Percentiles rank a stretch among this genome's conserved stretches.
Evolutionary conservation across 2,797 vertebrate species (phyloP).

Genomic region (Morelia viridis): DNA sequence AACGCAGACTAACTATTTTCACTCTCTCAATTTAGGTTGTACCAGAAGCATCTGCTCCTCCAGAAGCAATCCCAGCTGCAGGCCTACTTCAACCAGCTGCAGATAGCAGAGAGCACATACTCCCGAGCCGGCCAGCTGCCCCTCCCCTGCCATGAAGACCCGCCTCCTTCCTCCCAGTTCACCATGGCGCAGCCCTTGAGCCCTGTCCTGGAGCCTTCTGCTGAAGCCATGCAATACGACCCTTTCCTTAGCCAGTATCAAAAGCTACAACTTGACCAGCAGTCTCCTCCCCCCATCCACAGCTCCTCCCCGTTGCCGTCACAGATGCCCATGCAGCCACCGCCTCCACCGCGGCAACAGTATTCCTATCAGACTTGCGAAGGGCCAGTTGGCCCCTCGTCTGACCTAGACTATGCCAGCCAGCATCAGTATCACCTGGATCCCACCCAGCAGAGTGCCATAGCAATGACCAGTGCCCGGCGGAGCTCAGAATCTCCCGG

Average conservation of each 20-base stretch:
- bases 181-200: constrained; percentile 80
- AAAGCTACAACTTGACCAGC: constrained; percentile 65
- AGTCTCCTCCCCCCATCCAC: constrained; percentile 57
- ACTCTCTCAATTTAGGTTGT: constrained; percentile 77
- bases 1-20: constrained; percentile 14
- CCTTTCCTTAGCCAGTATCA: constrained; percentile 83
- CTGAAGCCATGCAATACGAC: constrained; percentile 80
- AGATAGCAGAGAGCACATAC: constrained; percentile 90
- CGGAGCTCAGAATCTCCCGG: constrained; percentile 55
- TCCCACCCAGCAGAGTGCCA: constrained; percentile 58
- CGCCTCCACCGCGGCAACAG: constrained; percentile 49
- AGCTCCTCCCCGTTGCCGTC: constrained; percentile 45
- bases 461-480: constrained; percentile 48
- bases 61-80: constrained; percentile 97
- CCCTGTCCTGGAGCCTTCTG: constrained; percentile 84
- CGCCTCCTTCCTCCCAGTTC: constrained; percentile 68
- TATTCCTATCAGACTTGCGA: constrained; percentile 83
- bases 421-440: constrained; percentile 82
- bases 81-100: constrained; percentile 98
- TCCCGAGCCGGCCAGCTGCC: constrained; percentile 69
- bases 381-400: constrained; percentile 57
- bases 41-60: constrained; percentile 94
- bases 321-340: constrained; percentile 58
- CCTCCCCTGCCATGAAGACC: constrained; percentile 69
- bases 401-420: constrained; percentile 74